A percentile compares a stretch with the other conserved stretches of the same genome.
These are phyloP conservation scores for Trachelipus rathkii DNA, from an alignment of 1,140 invertebrate genomes.

Conservation along the genomic window DNA sequence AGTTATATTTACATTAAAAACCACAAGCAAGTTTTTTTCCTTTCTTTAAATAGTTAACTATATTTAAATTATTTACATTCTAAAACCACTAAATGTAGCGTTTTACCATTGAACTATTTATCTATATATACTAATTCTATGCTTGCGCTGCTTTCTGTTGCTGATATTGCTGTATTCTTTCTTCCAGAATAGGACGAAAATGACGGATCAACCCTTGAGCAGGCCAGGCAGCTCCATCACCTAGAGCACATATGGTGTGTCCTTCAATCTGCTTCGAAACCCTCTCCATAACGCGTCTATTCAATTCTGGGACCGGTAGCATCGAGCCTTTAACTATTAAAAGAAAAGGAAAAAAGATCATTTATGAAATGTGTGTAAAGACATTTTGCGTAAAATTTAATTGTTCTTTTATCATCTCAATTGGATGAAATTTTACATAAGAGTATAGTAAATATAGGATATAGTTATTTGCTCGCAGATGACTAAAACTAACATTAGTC, in stretches of 20 bases:
- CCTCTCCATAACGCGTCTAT: slow-evolving; percentile 99
- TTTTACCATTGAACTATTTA: too few species aligned
- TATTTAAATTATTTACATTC: not conserved
- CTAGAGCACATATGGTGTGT: slow-evolving; percentile 97
- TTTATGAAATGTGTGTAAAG: too few species aligned
- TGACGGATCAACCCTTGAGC: slow-evolving; percentile 97
- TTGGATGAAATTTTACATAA: too few species aligned
- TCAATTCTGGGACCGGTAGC: slow-evolving; percentile 83
- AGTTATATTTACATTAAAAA: not conserved
- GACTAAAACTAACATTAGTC: too few species aligned
- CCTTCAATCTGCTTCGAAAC: slow-evolving; percentile 99
- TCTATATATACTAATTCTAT: too few species aligned
- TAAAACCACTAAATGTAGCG: too few species aligned
- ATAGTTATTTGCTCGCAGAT: too few species aligned
- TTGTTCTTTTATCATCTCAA: too few species aligned
- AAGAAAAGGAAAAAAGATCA: too few species aligned
- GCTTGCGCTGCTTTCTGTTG: too few species aligned
- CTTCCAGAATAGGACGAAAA: slow-evolving; percentile 69
- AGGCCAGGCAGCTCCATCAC: slow-evolving; percentile 98
- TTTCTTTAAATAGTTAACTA: not conserved
- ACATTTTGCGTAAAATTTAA: too few species aligned
- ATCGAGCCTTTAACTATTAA: slow-evolving; percentile 90
- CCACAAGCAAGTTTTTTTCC: not conserved
- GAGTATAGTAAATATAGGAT: too few species aligned
- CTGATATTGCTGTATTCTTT: slow-evolving; percentile 30